Conservation (phyloP, 2,888 invertebrate genomes). For the Tinea pellionella region DNA sequence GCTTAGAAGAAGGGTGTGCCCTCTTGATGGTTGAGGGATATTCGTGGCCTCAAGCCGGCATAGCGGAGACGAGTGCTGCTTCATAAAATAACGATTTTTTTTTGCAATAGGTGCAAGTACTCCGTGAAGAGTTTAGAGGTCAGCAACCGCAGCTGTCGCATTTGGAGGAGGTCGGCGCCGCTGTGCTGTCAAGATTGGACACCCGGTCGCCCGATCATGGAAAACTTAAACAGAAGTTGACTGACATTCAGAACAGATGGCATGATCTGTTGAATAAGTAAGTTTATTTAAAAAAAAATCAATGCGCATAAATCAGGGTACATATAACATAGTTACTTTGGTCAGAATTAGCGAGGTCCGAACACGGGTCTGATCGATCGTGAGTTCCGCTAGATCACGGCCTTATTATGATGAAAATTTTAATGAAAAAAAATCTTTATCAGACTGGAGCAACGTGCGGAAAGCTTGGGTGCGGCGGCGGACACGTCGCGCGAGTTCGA, state of each 20-base stretch:
- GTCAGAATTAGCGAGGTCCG: no score
- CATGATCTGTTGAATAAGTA: conserved; percentile 77
- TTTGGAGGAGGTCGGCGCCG: conserved; percentile 83
- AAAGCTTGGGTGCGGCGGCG: conserved; percentile 89
- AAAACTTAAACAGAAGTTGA: conserved; percentile 76
- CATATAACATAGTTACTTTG: no score
- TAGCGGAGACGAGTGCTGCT: no score
- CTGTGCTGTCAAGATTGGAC: conserved; percentile 73
- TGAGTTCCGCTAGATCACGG: no score
- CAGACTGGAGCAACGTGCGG: conserved; percentile 88
- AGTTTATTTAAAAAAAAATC: conserved; percentile 19
- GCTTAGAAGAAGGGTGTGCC: no score
- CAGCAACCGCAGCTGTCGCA: conserved; percentile 92
- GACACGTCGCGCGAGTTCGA: conserved; percentile 95
- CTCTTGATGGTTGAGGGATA: no score
- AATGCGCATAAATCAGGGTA: no score
- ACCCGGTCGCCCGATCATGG: conserved; percentile 54
- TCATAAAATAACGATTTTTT: background rate
- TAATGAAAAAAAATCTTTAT: no score
- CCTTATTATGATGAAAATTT: no score
- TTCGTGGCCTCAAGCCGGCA: no score
- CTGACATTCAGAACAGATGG: conserved; percentile 81
- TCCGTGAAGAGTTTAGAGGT: conserved; percentile 93
- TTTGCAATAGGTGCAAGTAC: conserved; percentile 77
- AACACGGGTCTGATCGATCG: no score